These are phyloP conservation scores for Chrysopa pallens DNA, from an alignment of 1,140 invertebrate species.

Conservation along the genomic window DNA sequence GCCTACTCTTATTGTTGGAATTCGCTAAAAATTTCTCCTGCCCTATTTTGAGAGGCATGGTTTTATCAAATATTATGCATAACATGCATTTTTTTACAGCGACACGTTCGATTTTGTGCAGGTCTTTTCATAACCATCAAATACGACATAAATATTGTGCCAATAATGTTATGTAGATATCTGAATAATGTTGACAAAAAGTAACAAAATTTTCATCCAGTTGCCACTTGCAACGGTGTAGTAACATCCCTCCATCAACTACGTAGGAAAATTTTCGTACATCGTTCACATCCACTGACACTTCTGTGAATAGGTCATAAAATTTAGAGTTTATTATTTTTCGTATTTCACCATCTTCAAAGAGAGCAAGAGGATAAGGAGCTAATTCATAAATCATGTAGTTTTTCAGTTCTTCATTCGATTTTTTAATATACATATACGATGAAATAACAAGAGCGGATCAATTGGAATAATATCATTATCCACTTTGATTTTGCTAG, in stretches of 20 bases:
- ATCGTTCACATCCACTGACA: constrained; percentile 9
- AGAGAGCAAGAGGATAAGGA: constrained; percentile 12
- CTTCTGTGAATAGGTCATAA: constrained; percentile 13
- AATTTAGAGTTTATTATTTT: constrained; percentile 14
- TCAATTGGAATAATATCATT: constrained; percentile 11
- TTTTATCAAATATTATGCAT: constrained; percentile 4
- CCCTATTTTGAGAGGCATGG: constrained; percentile 10
- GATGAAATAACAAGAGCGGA: constrained; percentile 12
- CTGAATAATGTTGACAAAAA: constrained; percentile 14
- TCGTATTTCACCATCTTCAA: constrained; percentile 13
- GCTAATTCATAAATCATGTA: constrained; percentile 14
- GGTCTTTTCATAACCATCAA: constrained; percentile 13
- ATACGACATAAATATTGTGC: constrained; percentile 12
- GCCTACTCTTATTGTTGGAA: constrained; percentile 1
- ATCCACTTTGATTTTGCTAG: constrained; percentile 12
- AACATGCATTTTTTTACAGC: constrained; percentile 6
- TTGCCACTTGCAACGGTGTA: constrained; percentile 8
- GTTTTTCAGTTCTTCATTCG: constrained; percentile 10
- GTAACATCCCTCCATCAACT: constrained; percentile 14
- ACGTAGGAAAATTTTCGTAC: constrained; percentile 9
- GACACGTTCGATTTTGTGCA: constrained; percentile 10
- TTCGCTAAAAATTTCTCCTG: constrained; percentile 12
- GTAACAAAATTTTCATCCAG: constrained; percentile 8
- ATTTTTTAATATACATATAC: constrained; percentile 12
- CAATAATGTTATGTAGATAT: constrained; percentile 15